Percentiles rank a stretch among this genome's conserved stretches.
phyloP scores from a whole-genome alignment of 2,113 vertebrate species.

The Coptodon rendalli region DNA sequence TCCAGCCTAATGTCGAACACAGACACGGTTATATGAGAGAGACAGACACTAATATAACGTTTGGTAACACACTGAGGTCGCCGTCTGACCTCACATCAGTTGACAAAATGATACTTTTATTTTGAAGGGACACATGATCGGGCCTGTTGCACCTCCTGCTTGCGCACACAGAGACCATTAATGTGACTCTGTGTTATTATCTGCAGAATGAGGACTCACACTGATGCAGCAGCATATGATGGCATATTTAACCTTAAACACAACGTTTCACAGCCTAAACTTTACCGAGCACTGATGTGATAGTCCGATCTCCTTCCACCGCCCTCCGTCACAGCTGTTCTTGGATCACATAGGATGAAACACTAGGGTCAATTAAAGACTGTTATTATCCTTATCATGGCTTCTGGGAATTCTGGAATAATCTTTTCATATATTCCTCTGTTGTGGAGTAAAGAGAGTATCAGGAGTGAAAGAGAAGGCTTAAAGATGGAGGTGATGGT shows the following conservation, averaged over 20 bases:
- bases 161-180: background rate
- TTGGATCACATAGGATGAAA: background rate
- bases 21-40: slow-evolving; percentile 27
- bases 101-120: slow-evolving; percentile 7
- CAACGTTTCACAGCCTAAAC: background rate
- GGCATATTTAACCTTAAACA: background rate
- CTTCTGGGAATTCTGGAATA: background rate
- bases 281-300: background rate
- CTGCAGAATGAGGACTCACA: background rate
- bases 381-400: background rate
- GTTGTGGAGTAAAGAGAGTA: background rate
- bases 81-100: background rate
- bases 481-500: background rate
- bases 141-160: background rate
- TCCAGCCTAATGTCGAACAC: slow-evolving; percentile 34
- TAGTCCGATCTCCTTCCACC: background rate
- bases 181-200: background rate
- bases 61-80: slow-evolving; percentile 19
- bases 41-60: background rate
- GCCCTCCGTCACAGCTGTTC: background rate
- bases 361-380: background rate
- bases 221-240: background rate
- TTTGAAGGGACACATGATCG: background rate
- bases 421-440: background rate
- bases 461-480: background rate